Evolutionary conservation across 1,140 invertebrate genomes (phyloP), one percentile per base, ranked within the genome.

Genomic region (Ostrea denselamellosa): DNA sequence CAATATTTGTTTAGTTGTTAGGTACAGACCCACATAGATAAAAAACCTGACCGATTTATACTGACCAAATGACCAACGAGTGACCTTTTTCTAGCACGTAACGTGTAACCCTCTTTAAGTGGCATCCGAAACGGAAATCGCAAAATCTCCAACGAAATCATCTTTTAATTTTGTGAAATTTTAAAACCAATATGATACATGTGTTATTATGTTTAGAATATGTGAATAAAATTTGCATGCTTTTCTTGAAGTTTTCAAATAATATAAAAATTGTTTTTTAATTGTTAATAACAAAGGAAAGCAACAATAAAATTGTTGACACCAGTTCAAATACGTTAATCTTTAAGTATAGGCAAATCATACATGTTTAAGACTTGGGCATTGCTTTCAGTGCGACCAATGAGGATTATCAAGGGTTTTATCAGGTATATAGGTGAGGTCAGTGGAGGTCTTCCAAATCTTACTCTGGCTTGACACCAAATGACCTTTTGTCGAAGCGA

Each of bases 371-470:
- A 17, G 68, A 25, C 34, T 77, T 77, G 68, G 68, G 68, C 68
- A 77, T 25, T 25, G 68, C 68, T 77, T 77, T 62, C 56, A 19
- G n/a, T 44, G 25, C 68, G 68, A 25, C 68, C 68, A 83, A 8
- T 83, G 44, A n/a, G 82, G 82, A 53, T 54, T 53, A 83, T 53
- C 82, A 25, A 34, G 82, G 53, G 5, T 83, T 83, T 83, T 54
- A 54, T 52, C 28, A 88, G 85, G 82, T 83, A 83, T 77, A 53
- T 86, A 84, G 82, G 62, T 28, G 44, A 52, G 88, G 88, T 89
- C 77, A 89, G 58, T n/a, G 22, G 68, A 89, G 88, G 88, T 89
- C 88, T 87, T 83, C 84, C n/a, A 56, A 85, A 82, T 62, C 77
- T 52, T 83, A 83, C 53, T 54, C 83, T 87, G 22, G 65, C 58